phyloP scores from a whole-genome alignment of 2,797 vertebrate species.

The Fistularia tabacaria region DNA sequence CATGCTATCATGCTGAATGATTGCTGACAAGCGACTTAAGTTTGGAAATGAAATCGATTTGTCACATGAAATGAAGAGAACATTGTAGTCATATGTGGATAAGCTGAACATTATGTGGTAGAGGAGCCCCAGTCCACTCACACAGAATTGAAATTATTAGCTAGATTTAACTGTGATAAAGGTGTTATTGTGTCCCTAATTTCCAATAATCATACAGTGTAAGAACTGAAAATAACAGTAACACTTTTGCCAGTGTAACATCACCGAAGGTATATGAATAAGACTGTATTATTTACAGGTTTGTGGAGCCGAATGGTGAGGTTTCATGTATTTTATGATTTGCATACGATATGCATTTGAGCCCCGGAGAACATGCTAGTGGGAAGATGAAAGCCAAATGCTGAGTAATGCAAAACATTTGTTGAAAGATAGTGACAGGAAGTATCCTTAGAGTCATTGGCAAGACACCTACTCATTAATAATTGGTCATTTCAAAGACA shows the following conservation, averaged over 20 bases:
- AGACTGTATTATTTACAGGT: background rate
- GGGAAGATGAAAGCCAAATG: too few species aligned
- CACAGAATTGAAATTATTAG: background rate
- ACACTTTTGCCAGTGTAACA: background rate
- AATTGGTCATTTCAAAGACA: too few species aligned
- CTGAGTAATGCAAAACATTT: background rate
- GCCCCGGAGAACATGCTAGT: too few species aligned
- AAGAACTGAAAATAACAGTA: slow-evolving; percentile 24
- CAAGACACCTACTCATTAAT: slow-evolving; percentile 20
- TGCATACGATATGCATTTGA: too few species aligned
- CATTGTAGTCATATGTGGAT: too few species aligned
- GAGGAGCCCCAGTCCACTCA: background rate
- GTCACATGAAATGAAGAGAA: too few species aligned
- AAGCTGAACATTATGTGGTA: background rate
- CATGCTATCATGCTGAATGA: too few species aligned
- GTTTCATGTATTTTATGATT: too few species aligned
- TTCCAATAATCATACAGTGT: slow-evolving; percentile 18
- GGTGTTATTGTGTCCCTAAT: slow-evolving; percentile 17
- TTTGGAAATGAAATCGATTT: too few species aligned
- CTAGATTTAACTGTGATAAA: slow-evolving; percentile 3
- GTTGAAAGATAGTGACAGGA: slow-evolving; percentile 40
- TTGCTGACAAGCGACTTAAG: too few species aligned
- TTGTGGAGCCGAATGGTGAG: background rate
- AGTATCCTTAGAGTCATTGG: slow-evolving; percentile 22
- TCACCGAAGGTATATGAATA: too few species aligned